Evolutionary conservation across 1,140 invertebrate species (phyloP), one percentile per base, ranked within the genome.

Genomic region (Danaus melanippus): DNA sequence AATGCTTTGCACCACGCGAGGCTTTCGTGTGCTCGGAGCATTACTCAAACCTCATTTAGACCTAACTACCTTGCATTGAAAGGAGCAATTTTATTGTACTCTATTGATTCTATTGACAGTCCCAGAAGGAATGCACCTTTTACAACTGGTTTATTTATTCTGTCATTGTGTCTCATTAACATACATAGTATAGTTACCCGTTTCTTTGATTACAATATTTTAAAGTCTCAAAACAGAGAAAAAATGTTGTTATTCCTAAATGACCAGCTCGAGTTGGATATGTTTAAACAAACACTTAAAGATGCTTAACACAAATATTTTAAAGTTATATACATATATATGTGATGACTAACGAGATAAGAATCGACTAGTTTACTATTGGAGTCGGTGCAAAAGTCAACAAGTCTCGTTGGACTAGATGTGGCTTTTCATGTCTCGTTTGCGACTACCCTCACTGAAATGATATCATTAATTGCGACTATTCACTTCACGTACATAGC

Each of bases 21-120:
- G 58, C 67, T 70, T 75, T 76, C 81, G 81, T 84, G 81, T 76
- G 66, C 62, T 42, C 52, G 59, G 41, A 50, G 68, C 79, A 84
- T 84, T 81, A 84, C 81, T 84, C 81, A 82, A 81, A 74, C 71
- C 81, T 84, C 81, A 84, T 84, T 84, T 84, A 79, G 70, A 77
- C 58, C 71, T 82, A 82, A 79, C 79, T 79, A 79, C 70, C 68
- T 65, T 64, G 76, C 77, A 84, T 79, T 82, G 79, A 81, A 80
- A 76, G 74, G 71, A 72, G 69, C 73, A 67, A 82, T 84, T 82
- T 84, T 84, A 81, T 81, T 79, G 76, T 78, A 71, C 64, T 77
- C 66, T 83, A 83, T 83, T 84, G 81, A 80, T 81, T 82, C 70
- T 71, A 67, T 69, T 79, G 78, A 84, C 79, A 79, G 61, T 56